Evolutionary conservation across 2,797 vertebrate species (phyloP).

Genomic region (Neosilurus hyrtlii): DNA sequence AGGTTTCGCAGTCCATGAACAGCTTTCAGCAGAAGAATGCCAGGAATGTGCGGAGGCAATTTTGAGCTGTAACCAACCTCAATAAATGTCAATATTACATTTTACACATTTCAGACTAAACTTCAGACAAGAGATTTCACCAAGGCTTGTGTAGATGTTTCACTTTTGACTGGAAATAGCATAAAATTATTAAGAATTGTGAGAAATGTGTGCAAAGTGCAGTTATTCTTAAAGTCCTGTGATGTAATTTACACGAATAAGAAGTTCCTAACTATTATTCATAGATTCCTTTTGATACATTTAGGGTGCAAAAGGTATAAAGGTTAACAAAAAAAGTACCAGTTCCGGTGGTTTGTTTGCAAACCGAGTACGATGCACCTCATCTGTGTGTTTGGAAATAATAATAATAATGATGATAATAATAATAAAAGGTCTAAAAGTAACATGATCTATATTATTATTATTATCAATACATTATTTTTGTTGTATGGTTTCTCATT

Average conservation of each 20-base stretch:
- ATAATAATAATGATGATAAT: no score
- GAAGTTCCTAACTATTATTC: not conserved
- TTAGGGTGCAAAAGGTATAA: not conserved
- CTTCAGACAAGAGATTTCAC: not conserved
- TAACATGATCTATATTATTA: no score
- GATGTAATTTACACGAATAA: not conserved
- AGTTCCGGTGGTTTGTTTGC: no score
- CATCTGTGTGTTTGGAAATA: no score
- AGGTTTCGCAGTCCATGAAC: not conserved
- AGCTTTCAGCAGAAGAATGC: not conserved
- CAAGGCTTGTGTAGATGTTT: no score
- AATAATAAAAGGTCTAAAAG: no score
- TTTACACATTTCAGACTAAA: not conserved
- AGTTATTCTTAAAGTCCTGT: not conserved
- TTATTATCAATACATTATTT: no score
- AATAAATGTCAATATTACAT: not conserved
- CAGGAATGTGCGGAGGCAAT: not conserved
- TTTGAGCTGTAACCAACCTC: not conserved
- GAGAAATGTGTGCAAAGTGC: no score
- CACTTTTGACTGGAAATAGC: not conserved
- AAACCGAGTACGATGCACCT: not conserved
- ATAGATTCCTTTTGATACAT: not conserved
- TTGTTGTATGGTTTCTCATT: no score
- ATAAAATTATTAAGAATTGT: no score
- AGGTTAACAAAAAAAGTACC: not conserved